These are phyloP conservation scores for Apamea epomidion DNA, from an alignment of 2,888 invertebrate species.

Conservation along the genomic window DNA sequence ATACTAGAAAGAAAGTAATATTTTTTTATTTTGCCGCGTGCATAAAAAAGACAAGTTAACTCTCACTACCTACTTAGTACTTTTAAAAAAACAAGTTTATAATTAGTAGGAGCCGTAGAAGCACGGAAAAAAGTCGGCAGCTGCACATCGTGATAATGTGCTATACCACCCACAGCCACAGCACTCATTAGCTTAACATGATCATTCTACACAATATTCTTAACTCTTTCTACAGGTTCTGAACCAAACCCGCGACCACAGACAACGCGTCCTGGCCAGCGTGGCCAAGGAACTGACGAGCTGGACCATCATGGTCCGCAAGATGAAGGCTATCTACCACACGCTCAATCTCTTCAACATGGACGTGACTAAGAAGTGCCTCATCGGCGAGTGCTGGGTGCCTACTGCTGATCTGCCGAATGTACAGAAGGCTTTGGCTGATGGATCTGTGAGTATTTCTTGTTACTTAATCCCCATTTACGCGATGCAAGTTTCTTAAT, in stretches of 20 bases:
- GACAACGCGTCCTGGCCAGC: slow-evolving; percentile 95
- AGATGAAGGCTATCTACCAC: slow-evolving; percentile 98
- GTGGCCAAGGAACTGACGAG: slow-evolving; percentile 97
- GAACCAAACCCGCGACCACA: slow-evolving; percentile 97
- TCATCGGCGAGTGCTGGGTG: slow-evolving; percentile 96
- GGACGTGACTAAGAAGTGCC: slow-evolving; percentile 96
- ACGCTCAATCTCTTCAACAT: slow-evolving; percentile 96
- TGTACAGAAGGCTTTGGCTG: slow-evolving; percentile 94
- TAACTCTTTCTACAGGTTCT: slow-evolving; percentile 91
- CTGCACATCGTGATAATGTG: too few species aligned
- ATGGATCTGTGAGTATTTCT: slow-evolving; percentile 93
- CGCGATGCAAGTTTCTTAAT: background rate
- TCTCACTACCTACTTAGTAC: too few species aligned
- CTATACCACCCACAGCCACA: too few species aligned
- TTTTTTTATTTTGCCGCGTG: too few species aligned
- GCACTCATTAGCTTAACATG: too few species aligned
- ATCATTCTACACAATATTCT: background rate
- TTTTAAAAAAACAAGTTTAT: too few species aligned
- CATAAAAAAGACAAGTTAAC: too few species aligned
- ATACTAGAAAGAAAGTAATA: too few species aligned
- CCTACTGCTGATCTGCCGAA: slow-evolving; percentile 93
- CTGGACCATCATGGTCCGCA: slow-evolving; percentile 97
- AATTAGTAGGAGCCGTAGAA: too few species aligned
- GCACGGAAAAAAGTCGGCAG: too few species aligned
- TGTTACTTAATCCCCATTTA: background rate